These are phyloP conservation scores for Protosalanx chinensis DNA, from an alignment of 2,797 vertebrate genomes.

Conservation along the genomic window DNA sequence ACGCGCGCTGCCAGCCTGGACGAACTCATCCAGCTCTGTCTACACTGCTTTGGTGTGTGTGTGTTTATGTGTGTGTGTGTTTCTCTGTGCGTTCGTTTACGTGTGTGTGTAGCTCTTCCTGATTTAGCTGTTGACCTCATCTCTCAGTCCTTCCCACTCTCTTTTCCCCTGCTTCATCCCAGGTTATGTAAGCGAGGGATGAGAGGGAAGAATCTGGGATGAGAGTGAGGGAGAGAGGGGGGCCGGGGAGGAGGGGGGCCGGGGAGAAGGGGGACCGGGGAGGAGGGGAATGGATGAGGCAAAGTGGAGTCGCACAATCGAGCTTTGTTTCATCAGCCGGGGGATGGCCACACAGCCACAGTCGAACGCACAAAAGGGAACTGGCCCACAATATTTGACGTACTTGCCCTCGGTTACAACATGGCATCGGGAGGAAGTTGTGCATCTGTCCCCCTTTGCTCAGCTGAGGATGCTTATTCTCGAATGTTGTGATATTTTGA, in stretches of 20 bases:
- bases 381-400: not conserved
- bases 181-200: conserved; percentile 59
- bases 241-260: conserved; percentile 6
- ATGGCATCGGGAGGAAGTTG: too few relatives aligned
- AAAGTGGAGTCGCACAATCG: conserved; percentile 60
- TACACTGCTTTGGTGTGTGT: conserved; percentile 82
- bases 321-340: conserved; percentile 59
- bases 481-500: not conserved
- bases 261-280: conserved; percentile 9
- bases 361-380: not conserved
- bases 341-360: not conserved
- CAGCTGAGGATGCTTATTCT: too few relatives aligned
- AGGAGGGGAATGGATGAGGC: conserved; percentile 32
- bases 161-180: conserved; percentile 49
- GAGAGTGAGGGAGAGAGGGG: conserved; percentile 18
- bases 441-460: too few relatives aligned
- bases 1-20: conserved; percentile 78
- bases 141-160: conserved; percentile 28
- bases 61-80: conserved; percentile 12
- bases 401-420: not conserved
- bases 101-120: not conserved
- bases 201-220: conserved; percentile 14
- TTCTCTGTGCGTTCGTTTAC: not conserved
- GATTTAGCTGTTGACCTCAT: not conserved
- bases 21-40: conserved; percentile 85